Evolutionary conservation across 2,797 vertebrate species (phyloP).

Genomic region (Poeciliopsis infans): DNA sequence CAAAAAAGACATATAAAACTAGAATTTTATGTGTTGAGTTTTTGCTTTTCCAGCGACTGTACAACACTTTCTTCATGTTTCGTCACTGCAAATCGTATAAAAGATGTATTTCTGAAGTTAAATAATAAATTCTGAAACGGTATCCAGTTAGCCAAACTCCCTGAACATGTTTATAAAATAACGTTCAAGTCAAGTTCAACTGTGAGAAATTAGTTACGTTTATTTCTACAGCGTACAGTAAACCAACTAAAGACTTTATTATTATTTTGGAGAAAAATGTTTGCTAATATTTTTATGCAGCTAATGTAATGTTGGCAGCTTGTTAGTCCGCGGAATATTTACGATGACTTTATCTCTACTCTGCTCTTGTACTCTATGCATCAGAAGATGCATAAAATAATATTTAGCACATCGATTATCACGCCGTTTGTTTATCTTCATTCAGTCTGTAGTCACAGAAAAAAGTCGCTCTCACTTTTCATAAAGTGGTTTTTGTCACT

Average conservation of each 20-base stretch:
- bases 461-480: neutral
- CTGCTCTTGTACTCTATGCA: too few species aligned
- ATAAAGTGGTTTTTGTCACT: neutral
- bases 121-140: neutral
- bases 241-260: neutral
- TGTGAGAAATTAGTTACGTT: neutral
- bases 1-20: neutral
- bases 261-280: neutral
- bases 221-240: neutral
- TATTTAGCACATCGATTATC: neutral
- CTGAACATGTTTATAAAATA: neutral
- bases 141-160: neutral
- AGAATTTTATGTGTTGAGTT: neutral
- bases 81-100: neutral
- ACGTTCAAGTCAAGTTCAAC: neutral
- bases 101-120: neutral
- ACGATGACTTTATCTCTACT: too few species aligned
- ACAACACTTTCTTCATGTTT: neutral
- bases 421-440: neutral
- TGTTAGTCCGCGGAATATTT: too few species aligned
- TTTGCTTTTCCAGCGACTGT: neutral
- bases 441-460: neutral
- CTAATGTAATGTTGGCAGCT: too few species aligned
- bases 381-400: too few species aligned
- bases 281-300: neutral